phyloP scores from a whole-genome alignment of 1,140 invertebrate species.

The Octopus bimaculoides region DNA sequence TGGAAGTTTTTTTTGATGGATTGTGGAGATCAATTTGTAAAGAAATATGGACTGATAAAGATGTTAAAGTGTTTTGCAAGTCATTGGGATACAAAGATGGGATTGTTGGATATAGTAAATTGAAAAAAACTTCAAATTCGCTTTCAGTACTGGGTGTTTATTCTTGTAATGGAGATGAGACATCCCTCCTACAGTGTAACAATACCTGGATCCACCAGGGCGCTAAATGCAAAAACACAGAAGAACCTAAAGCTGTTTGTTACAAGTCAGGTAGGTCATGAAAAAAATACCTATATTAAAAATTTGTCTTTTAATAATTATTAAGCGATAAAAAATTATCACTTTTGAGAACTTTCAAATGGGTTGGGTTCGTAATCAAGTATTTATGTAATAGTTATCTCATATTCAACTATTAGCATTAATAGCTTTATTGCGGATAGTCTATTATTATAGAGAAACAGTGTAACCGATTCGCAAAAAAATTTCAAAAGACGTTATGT shows the following conservation, averaged over 20 bases:
- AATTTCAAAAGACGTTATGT: no score
- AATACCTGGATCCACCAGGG: slow-evolving; percentile 29
- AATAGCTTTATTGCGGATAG: no score
- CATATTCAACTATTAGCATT: no score
- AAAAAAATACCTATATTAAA: no score
- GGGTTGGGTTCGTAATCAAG: no score
- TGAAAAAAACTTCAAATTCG: background rate
- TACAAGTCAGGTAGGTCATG: slow-evolving; percentile 30
- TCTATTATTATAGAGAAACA: no score
- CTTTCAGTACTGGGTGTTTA: background rate
- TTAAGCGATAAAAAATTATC: no score
- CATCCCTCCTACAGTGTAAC: background rate
- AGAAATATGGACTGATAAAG: slow-evolving; percentile 26
- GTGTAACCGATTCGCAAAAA: no score
- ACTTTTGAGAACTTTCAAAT: no score
- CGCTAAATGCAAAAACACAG: slow-evolving; percentile 21
- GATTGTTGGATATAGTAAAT: background rate
- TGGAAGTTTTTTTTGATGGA: slow-evolving; percentile 36
- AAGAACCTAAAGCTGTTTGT: slow-evolving; percentile 34
- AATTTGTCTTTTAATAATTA: no score
- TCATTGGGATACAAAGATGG: slow-evolving; percentile 35
- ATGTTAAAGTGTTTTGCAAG: slow-evolving; percentile 35
- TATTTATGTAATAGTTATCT: no score
- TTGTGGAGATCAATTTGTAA: slow-evolving; percentile 38
- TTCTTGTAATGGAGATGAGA: background rate